Evolutionary conservation across 2,797 vertebrate species (phyloP).

Genomic region (Trachurus trachurus): DNA sequence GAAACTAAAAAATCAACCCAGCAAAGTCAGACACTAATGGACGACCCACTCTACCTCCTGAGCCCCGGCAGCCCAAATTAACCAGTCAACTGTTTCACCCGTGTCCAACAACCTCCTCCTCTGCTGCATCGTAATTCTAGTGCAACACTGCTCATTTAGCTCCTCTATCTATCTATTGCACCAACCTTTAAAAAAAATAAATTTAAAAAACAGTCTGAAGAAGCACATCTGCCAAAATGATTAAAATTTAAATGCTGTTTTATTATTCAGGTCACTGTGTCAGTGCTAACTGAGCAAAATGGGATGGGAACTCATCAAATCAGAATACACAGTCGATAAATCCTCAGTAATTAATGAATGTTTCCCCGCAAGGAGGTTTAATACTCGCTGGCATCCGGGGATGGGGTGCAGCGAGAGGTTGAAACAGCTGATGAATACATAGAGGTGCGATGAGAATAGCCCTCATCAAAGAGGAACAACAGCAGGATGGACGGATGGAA

Average conservation of each 20-base stretch:
- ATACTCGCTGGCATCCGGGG: constrained; percentile 16
- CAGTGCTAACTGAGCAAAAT: constrained; percentile 32
- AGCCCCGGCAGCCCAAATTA: neutral
- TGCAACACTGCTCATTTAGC: constrained; percentile 1
- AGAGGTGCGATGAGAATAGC: constrained; percentile 31
- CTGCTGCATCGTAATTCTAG: neutral
- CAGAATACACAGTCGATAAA: constrained; percentile 46
- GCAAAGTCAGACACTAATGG: neutral
- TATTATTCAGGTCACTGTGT: constrained; percentile 42
- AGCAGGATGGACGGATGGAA: constrained; percentile 6
- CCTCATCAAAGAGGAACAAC: constrained; percentile 19
- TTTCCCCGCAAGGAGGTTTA: constrained; percentile 20
- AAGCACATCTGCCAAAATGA: constrained; percentile 14
- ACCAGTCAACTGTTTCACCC: neutral
- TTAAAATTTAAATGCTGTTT: constrained; percentile 50
- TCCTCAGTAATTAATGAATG: constrained; percentile 51
- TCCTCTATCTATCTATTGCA: neutral
- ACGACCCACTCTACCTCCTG: neutral
- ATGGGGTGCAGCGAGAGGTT: constrained; percentile 34
- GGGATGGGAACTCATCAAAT: constrained; percentile 38
- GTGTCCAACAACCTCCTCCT: neutral
- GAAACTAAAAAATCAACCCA: neutral
- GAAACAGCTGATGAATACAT: constrained; percentile 48
- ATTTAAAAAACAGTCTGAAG: neutral
- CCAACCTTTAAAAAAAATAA: neutral